Evolutionary conservation across 2,113 vertebrate species (phyloP).

Genomic region (Beaufortia kweichowensis): DNA sequence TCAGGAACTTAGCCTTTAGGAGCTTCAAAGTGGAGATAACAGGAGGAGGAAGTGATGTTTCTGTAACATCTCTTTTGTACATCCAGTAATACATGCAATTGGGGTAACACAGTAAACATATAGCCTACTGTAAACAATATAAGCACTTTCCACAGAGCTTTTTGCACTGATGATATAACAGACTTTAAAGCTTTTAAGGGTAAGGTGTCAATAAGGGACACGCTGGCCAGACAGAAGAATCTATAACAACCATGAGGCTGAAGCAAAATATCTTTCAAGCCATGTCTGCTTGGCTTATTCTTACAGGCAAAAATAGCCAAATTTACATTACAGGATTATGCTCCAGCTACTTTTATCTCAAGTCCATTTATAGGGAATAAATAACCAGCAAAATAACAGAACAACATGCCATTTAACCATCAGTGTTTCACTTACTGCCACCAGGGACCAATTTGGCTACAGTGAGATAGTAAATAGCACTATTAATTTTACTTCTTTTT

Average conservation of each 20-base stretch:
- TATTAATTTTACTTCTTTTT: neutral
- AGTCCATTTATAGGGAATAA: constrained; percentile 15
- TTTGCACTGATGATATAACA: neutral
- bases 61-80: constrained; percentile 25
- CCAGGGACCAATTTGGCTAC: neutral
- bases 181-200: constrained; percentile 19
- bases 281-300: neutral
- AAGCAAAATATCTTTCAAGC: neutral
- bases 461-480: neutral
- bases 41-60: constrained; percentile 34
- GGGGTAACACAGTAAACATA: neutral
- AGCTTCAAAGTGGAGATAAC: neutral
- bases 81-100: neutral
- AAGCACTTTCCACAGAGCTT: neutral
- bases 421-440: constrained; percentile 3
- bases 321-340: constrained; percentile 38
- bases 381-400: neutral
- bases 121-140: neutral
- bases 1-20: constrained; percentile 21
- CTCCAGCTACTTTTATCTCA: constrained; percentile 29
- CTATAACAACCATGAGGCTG: constrained; percentile 14
- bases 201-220: constrained; percentile 14
- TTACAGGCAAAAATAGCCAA: constrained; percentile 1
- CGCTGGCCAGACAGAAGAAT: constrained; percentile 4
- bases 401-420: constrained; percentile 24